Evolutionary conservation across 2,888 invertebrate genomes (phyloP).

Genomic region (Pristionchus mayeri): DNA sequence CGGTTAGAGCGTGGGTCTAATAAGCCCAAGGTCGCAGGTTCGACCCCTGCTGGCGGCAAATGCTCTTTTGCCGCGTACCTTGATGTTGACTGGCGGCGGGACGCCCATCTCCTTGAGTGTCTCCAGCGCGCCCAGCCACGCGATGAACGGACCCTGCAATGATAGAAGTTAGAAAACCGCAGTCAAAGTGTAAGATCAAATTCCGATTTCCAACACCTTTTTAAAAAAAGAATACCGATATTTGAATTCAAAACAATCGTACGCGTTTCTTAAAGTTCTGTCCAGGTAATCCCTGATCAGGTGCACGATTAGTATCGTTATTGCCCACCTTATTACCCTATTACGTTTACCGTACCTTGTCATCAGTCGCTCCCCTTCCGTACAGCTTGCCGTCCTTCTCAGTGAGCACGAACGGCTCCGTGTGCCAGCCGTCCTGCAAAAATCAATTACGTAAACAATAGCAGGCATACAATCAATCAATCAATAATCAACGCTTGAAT

Average conservation of each 20-base stretch:
- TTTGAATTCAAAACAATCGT: no score
- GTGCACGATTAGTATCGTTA: no score
- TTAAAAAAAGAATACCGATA: no score
- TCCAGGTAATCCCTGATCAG: no score
- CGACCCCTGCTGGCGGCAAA: constrained; percentile 57
- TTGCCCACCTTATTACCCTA: constrained; percentile 85
- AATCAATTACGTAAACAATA: not conserved
- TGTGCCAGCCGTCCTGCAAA: constrained; percentile 86
- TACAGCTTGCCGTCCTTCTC: constrained; percentile 90
- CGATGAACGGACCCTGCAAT: constrained; percentile 86
- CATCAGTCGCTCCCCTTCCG: constrained; percentile 93
- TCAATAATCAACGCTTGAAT: no score
- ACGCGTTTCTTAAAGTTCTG: no score
- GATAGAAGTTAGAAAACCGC: not conserved
- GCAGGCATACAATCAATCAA: no score
- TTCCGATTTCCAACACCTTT: not conserved
- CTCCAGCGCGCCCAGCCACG: constrained; percentile 94
- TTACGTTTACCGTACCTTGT: constrained; percentile 81
- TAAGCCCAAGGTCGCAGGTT: constrained; percentile 57
- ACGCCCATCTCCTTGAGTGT: constrained; percentile 86
- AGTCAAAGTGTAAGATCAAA: not conserved
- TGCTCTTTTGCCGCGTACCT: constrained; percentile 72
- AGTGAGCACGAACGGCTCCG: constrained; percentile 91
- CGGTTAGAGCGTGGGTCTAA: constrained; percentile 57
- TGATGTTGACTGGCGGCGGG: constrained; percentile 83